Percentiles rank a stretch among this genome's conserved stretches.
Conservation (phyloP, 2,797 vertebrate genomes). For the Sebastes minor region DNA sequence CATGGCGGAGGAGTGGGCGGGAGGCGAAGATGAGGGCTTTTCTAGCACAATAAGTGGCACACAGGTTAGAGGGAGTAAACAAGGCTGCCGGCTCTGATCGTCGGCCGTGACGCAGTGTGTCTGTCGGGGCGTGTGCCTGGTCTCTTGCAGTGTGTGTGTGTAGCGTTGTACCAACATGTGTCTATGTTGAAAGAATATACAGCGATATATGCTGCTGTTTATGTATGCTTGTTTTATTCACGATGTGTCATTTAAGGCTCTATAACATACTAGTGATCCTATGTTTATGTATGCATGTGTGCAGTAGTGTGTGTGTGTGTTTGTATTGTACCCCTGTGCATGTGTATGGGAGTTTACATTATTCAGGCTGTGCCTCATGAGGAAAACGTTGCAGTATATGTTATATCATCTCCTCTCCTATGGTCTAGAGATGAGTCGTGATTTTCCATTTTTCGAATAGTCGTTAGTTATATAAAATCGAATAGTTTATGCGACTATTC, state of each 20-base stretch:
- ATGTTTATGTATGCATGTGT: not conserved
- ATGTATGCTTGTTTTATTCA: not conserved
- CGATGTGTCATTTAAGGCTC: not conserved
- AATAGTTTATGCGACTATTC: too few species aligned
- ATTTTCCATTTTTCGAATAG: too few species aligned
- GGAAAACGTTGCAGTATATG: not conserved
- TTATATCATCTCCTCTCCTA: not conserved
- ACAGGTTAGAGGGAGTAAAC: slow-evolving; percentile 74
- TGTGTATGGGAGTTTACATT: not conserved
- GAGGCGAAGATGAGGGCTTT: slow-evolving; percentile 69
- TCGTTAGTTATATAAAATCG: too few species aligned
- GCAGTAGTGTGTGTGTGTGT: not conserved
- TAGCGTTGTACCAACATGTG: not conserved
- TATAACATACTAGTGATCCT: not conserved
- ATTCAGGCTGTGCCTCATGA: not conserved
- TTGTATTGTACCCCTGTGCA: not conserved
- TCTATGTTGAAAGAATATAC: not conserved
- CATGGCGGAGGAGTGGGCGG: slow-evolving; percentile 30
- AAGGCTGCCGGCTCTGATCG: slow-evolving; percentile 52
- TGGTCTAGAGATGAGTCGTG: too few species aligned
- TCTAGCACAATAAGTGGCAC: slow-evolving; percentile 74
- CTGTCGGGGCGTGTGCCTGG: slow-evolving; percentile 68
- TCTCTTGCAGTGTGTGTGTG: slow-evolving; percentile 54
- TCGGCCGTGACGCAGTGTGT: slow-evolving; percentile 63
- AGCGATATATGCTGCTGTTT: not conserved